Evolutionary conservation across 2,797 vertebrate genomes (phyloP).

Genomic region (Sebastes itinus): DNA sequence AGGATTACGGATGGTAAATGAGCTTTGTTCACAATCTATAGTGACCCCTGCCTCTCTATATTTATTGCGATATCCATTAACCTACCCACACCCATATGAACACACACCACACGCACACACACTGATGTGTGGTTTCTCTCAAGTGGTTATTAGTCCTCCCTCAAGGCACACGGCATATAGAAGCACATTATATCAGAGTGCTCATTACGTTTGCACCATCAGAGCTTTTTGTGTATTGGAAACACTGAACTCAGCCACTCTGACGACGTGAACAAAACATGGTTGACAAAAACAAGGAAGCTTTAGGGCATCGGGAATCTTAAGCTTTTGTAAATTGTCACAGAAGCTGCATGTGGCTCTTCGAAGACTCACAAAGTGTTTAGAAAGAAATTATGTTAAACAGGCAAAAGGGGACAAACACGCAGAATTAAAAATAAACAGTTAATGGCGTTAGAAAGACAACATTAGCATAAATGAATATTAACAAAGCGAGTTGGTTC

Average conservation of each 20-base stretch:
- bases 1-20: conserved; percentile 43
- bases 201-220: conserved; percentile 33
- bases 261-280: conserved; percentile 8
- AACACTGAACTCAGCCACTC: neutral
- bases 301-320: conserved; percentile 11
- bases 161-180: conserved; percentile 20
- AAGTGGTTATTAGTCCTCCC: conserved; percentile 36
- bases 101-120: neutral
- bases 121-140: conserved; percentile 29
- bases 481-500: neutral
- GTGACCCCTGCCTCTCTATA: neutral
- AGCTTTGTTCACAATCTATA: conserved; percentile 30
- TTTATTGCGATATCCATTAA: conserved; percentile 34
- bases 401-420: neutral
- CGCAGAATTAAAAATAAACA: neutral
- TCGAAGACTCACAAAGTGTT: conserved; percentile 8
- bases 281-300: conserved; percentile 4
- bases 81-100: neutral
- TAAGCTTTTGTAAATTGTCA: conserved; percentile 14
- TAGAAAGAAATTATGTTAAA: neutral
- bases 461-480: conserved; percentile 4
- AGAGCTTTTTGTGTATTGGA: conserved; percentile 20
- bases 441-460: neutral
- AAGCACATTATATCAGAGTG: conserved; percentile 10
- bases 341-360: neutral